Base-by-base conservation (phyloP, 2,113 vertebrate genomes). In the Carlito syrichta region DNA sequence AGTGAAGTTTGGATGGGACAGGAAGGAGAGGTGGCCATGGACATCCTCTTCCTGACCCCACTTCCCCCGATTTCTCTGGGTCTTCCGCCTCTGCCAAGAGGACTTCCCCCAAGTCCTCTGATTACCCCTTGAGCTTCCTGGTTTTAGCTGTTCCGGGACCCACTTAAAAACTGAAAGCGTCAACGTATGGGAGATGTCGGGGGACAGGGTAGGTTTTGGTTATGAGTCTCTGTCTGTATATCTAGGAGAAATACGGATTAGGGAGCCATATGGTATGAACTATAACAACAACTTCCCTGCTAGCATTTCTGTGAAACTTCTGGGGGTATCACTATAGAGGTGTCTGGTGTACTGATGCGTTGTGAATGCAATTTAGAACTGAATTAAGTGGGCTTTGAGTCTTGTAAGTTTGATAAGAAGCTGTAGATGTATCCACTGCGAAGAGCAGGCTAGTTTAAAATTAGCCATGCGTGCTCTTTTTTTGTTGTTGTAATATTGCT, bases 1-100 rank as follows among this genome's bases (percentile, higher is more conserved):
- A 38, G 95, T 96, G 94, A 97, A 97, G 97, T 97, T 97, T 93
- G 78, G 89, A 71, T 86, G 60, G 89, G 71, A n/a, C 38, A 50
- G 62, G 73, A 90, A 79, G 62, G 45, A 83, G 58, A 85, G 54
- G 48, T 88, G 60, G 56, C 63, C 38, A n/a, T 83, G 22, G 50
- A 84, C 77, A 66, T 14, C 38, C 60, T 95, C 40, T 54, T 77
- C 56, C 52, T 76, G 35, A 40, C 86, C 45, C 56, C n/a, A n/a
- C n/a, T n/a, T n/a, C 27, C 35, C 56, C 11, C 56, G 89, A 17
- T 96, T 54, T 93, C 54, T 88, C 56, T 71, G 79, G 35, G 45
- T 92, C 71, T 92, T 86, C 27, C 30, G 50, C 9, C 27, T 89
- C 20, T 69, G 54, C 83, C 52, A 54, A 77, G 91, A 90, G 85